Evolutionary conservation across 2,888 invertebrate genomes (phyloP).

Genomic region (Tenthredo amoena): DNA sequence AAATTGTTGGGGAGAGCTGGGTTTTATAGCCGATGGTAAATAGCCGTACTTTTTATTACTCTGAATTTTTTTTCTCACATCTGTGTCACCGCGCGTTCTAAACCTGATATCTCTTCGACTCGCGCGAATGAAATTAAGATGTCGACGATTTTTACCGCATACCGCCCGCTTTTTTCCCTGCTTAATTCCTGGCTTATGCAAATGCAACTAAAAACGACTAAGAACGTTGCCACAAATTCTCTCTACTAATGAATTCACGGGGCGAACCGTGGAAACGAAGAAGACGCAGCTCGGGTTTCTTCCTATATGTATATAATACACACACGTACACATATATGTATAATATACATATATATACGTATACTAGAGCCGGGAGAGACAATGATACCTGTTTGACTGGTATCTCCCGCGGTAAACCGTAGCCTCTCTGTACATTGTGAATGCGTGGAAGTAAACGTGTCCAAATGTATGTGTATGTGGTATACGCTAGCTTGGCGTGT

Average conservation of each 20-base stretch:
- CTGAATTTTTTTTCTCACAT: neutral
- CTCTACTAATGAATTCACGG: constrained; percentile 39
- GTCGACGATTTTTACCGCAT: constrained; percentile 44
- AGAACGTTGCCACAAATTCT: constrained; percentile 29
- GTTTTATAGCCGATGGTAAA: neutral
- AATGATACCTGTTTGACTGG: constrained; percentile 75
- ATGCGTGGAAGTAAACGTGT: constrained; percentile 14
- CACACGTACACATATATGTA: neutral
- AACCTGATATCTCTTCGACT: neutral
- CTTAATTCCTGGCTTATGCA: constrained; percentile 58
- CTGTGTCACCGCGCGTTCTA: neutral
- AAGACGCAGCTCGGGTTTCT: neutral
- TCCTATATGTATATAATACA: neutral
- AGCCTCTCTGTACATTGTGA: neutral
- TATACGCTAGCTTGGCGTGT: constrained; percentile 25
- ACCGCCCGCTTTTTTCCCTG: neutral
- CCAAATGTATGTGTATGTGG: constrained; percentile 21
- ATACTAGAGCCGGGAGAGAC: constrained; percentile 58
- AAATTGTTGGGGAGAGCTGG: neutral
- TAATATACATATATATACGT: constrained; percentile 49
- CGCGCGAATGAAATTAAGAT: constrained; percentile 55
- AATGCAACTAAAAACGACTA: constrained; percentile 46
- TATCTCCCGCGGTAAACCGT: constrained; percentile 64
- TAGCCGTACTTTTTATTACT: neutral
- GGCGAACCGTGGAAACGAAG: constrained; percentile 13